Conservation (phyloP, 2,888 invertebrate species). For the Trichopria drosophilae region DNA sequence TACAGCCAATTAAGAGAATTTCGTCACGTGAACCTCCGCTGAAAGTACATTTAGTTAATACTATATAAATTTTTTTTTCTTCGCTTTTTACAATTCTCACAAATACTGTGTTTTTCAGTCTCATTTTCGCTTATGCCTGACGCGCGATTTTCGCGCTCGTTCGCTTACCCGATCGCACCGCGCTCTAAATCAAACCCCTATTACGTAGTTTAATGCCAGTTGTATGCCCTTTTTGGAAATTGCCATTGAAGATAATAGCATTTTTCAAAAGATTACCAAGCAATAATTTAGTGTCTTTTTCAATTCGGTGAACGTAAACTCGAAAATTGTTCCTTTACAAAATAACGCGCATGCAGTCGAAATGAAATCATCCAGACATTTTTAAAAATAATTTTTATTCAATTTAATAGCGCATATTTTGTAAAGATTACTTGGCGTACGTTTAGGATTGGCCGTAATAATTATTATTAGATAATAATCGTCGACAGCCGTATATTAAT, state of each 20-base stretch:
- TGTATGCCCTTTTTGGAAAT: conserved; percentile 49
- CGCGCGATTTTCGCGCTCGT: conserved; percentile 6
- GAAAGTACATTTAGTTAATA: too few species aligned
- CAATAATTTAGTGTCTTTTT: too few species aligned
- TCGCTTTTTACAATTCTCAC: conserved; percentile 46
- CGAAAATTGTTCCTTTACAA: conserved; percentile 1
- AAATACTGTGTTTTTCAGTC: conserved; percentile 58
- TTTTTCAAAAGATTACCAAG: too few species aligned
- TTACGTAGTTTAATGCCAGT: conserved; percentile 53
- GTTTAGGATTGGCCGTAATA: too few species aligned
- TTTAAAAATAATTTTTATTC: not conserved
- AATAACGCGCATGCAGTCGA: conserved; percentile 1
- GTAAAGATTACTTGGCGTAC: not conserved
- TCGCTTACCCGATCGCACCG: conserved; percentile 33
- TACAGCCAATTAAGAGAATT: conserved; percentile 53
- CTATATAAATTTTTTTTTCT: too few species aligned
- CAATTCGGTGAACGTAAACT: not conserved
- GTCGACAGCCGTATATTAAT: too few species aligned
- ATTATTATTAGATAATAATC: too few species aligned
- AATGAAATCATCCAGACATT: not conserved
- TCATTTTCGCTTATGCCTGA: conserved; percentile 45
- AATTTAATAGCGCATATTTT: not conserved
- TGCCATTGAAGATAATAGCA: too few species aligned
- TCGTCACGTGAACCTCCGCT: conserved; percentile 35
- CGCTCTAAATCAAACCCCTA: conserved; percentile 5